These are phyloP conservation scores for Puntigrus tetrazona DNA, from an alignment of 2,113 vertebrate species.

Conservation along the genomic window DNA sequence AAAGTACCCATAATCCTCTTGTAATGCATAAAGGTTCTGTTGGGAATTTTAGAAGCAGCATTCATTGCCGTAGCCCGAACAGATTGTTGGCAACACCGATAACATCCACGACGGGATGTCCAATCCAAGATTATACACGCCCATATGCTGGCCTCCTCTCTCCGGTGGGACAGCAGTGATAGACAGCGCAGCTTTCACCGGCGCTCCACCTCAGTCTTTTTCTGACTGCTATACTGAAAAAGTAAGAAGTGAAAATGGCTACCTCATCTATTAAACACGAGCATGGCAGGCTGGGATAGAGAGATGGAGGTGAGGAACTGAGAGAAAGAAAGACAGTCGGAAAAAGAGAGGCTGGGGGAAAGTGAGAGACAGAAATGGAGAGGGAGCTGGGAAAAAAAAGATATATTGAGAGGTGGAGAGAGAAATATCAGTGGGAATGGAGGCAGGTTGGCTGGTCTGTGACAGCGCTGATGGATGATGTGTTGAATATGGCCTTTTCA, in stretches of 20 bases:
- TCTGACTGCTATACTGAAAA: slow-evolving; percentile 45
- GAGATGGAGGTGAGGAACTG: background rate
- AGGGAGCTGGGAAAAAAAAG: background rate
- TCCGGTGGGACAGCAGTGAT: slow-evolving; percentile 47
- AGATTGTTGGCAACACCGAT: slow-evolving; percentile 51
- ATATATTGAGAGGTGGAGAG: slow-evolving; percentile 19
- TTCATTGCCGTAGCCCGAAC: slow-evolving; percentile 19
- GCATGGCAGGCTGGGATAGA: slow-evolving; percentile 9
- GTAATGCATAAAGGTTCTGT: slow-evolving; percentile 60
- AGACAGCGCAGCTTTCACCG: slow-evolving; percentile 39
- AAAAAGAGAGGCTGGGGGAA: background rate
- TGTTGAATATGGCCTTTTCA: slow-evolving; percentile 51
- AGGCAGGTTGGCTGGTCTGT: slow-evolving; percentile 47
- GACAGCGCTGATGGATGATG: slow-evolving; percentile 61
- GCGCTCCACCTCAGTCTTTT: slow-evolving; percentile 17
- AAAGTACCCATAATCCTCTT: slow-evolving; percentile 67
- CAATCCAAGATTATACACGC: slow-evolving; percentile 48
- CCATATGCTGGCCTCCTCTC: slow-evolving; percentile 56
- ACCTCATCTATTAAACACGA: slow-evolving; percentile 59
- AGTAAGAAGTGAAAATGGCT: slow-evolving; percentile 57
- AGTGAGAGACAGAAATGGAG: slow-evolving; percentile 1
- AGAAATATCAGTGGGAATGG: slow-evolving; percentile 53
- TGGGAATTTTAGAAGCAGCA: slow-evolving; percentile 62
- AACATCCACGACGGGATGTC: slow-evolving; percentile 51
- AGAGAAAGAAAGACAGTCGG: background rate